Evolutionary conservation across 2,113 vertebrate species (phyloP), one percentile per base, ranked within the genome.

Genomic region (Phylloscopus trochilus): DNA sequence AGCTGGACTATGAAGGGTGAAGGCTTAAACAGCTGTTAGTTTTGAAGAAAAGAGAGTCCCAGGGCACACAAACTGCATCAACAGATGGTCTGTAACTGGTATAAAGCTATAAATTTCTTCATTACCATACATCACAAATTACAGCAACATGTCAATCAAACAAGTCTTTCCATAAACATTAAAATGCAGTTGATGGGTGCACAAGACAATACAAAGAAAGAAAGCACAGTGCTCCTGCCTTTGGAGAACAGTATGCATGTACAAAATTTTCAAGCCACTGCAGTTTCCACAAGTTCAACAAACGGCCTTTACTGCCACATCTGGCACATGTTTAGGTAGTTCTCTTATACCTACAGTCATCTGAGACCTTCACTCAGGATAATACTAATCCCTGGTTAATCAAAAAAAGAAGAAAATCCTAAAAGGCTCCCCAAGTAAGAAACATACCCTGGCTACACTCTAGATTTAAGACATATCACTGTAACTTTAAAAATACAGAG

Each of bases 71-170:
- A 88, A 93, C 78, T 68, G 77, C 74, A 90, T 82, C 86, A 95
- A 83, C 85, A 93, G 94, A 95, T 95, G 82, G 84, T 89, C 89
- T 95, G 79, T 46, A 94, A 83, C 91, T 67, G 75, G 93, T 84
- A 74, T 60, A 93, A 73, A 82, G 89, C 77, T 94, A 93, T 92
- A 96, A 91, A 93, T 94, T 90, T 77, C 87, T 92, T 96, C 92
- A 93, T 86, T 83, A 92, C 59, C 92, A 96, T 92, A 93, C 47
- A 96, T 49, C 91, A 84, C 64, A 95, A 95, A 93, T 91, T 94
- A 87, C 78, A 95, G 77, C 70, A 89, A 82, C 37, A 33, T 44
- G 78, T 82, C 96, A 93, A 63, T 96, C 95, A 81, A 90, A 37
- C 43, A 86, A 93, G 64, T 41, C 52, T 62, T 67, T 63, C 80